phyloP scores from a whole-genome alignment of 2,888 invertebrate species.

The Homarus gammarus region DNA sequence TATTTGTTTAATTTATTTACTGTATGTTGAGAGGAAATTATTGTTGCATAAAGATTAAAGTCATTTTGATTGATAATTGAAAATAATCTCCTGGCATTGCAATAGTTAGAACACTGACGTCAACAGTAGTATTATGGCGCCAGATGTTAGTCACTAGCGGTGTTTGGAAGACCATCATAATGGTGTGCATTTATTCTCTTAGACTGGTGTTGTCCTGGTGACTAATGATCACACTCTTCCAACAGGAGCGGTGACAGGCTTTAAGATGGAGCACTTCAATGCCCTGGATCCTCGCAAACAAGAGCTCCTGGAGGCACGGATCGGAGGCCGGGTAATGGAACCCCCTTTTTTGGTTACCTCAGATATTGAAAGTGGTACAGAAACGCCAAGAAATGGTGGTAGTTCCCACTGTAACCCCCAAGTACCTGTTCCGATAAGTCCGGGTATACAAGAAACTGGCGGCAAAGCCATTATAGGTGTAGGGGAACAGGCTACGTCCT shows the following conservation, averaged over 20 bases:
- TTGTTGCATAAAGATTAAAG: too few species aligned
- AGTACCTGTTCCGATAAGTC: constrained; percentile 16
- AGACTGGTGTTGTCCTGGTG: too few species aligned
- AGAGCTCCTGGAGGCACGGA: constrained; percentile 98
- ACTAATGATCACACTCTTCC: neutral
- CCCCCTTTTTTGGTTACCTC: constrained; percentile 43
- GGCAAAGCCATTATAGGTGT: constrained; percentile 7
- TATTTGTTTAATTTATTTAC: too few species aligned
- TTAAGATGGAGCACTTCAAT: constrained; percentile 76
- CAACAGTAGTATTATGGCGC: too few species aligned
- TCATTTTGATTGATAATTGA: too few species aligned
- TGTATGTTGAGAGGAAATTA: too few species aligned
- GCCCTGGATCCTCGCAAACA: constrained; percentile 96
- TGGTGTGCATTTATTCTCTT: too few species aligned
- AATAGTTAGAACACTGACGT: too few species aligned
- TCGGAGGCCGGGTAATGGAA: constrained; percentile 91
- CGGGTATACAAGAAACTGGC: constrained; percentile 21
- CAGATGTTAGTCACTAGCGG: too few species aligned
- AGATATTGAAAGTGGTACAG: constrained; percentile 27
- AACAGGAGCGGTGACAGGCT: constrained; percentile 75
- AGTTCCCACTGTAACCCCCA: constrained; percentile 30
- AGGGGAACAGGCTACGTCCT: constrained; percentile 16
- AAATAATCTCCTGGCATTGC: too few species aligned
- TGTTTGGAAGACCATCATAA: too few species aligned
- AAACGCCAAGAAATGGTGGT: constrained; percentile 11